Percentiles rank a stretch among this genome's conserved stretches.
Conservation (phyloP, 2,797 vertebrate species). For the Gorsachius magnificus region DNA sequence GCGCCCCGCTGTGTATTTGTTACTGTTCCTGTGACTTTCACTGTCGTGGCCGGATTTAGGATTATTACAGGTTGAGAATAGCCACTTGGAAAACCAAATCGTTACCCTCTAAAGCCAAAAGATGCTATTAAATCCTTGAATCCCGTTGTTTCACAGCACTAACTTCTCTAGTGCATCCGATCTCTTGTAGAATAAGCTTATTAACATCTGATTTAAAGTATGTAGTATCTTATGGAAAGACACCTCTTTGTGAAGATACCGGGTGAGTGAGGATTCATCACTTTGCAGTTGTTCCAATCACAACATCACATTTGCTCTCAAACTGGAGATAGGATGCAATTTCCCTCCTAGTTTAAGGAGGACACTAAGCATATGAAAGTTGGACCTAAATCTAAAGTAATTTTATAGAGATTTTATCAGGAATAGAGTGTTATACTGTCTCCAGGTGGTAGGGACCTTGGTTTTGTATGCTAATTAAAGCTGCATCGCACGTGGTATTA, state of each 20-base stretch:
- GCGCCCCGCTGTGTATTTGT: rapidly evolving
- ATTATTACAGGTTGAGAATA: too few species aligned
- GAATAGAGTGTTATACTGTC: too few species aligned
- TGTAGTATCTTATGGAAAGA: background rate
- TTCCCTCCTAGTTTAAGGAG: background rate
- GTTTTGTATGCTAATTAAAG: background rate
- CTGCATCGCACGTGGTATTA: too few species aligned
- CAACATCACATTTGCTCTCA: background rate
- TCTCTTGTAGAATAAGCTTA: background rate
- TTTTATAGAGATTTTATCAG: background rate
- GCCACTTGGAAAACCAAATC: background rate
- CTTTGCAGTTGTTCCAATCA: background rate
- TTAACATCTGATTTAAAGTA: background rate
- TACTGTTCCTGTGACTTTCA: rapidly evolving
- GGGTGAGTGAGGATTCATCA: background rate
- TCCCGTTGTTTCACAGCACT: rapidly evolving
- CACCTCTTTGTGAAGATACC: background rate
- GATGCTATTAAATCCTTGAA: background rate
- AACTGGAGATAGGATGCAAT: background rate
- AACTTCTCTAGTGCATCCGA: rapidly evolving
- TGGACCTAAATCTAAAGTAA: background rate
- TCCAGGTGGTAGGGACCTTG: background rate
- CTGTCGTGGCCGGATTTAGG: rapidly evolving
- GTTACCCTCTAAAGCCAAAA: background rate
- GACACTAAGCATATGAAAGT: background rate